phyloP scores from a whole-genome alignment of 2,888 invertebrate genomes.

The Latrodectus hesperus region DNA sequence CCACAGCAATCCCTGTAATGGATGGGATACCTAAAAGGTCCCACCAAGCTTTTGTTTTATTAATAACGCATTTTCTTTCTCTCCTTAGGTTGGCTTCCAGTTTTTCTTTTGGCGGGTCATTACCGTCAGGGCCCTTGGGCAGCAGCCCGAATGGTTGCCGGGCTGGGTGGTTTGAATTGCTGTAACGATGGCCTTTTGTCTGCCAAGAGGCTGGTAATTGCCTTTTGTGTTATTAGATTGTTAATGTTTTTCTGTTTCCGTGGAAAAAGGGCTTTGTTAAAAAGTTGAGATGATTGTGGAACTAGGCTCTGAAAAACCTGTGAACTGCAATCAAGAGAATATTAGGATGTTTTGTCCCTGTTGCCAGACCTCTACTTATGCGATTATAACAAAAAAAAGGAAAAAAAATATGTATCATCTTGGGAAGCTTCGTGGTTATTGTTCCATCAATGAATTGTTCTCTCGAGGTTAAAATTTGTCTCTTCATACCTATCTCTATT shows the following conservation, averaged over 20 bases:
- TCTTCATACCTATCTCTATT: too few relatives aligned
- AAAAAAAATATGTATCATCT: too few relatives aligned
- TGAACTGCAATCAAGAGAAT: constrained; percentile 15
- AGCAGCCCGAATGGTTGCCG: constrained; percentile 35
- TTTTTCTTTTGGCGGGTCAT: constrained; percentile 46
- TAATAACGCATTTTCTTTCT: constrained; percentile 42
- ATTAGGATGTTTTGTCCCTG: neutral
- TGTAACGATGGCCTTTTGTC: constrained; percentile 41
- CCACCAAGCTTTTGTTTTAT: constrained; percentile 50
- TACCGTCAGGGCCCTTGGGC: constrained; percentile 21
- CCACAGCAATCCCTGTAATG: constrained; percentile 24
- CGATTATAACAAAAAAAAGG: neutral
- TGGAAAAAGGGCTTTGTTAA: constrained; percentile 4
- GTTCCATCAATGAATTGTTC: too few relatives aligned
- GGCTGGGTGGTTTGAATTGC: constrained; percentile 15
- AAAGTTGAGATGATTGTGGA: constrained; percentile 21
- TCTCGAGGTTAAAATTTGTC: too few relatives aligned
- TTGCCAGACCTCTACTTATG: neutral
- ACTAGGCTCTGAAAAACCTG: neutral
- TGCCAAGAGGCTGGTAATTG: constrained; percentile 26
- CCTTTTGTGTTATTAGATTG: constrained; percentile 28
- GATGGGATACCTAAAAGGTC: constrained; percentile 32
- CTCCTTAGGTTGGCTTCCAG: constrained; percentile 22
- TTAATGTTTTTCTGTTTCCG: constrained; percentile 25
- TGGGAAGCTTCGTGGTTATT: too few relatives aligned